phyloP scores from a whole-genome alignment of 2,113 vertebrate species.

The Lates calcarifer region DNA sequence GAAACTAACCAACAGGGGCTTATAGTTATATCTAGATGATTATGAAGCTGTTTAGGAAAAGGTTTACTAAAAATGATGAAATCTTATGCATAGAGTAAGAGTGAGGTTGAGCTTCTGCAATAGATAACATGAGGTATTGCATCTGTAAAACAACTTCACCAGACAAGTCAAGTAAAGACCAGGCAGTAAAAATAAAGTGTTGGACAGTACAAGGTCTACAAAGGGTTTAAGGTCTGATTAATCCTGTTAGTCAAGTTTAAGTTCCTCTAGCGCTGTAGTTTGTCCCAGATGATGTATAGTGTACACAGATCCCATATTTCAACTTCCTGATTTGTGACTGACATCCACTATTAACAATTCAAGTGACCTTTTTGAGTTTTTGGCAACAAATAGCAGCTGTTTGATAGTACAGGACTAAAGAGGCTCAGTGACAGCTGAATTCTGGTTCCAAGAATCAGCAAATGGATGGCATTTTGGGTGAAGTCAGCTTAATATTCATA shows the following conservation, averaged over 20 bases:
- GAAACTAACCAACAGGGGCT: not conserved
- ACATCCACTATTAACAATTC: not conserved
- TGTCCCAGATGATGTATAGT: not conserved
- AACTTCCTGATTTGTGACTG: not conserved
- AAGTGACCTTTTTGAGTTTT: not conserved
- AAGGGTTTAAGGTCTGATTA: not conserved
- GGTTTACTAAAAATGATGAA: not conserved
- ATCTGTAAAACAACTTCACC: not conserved
- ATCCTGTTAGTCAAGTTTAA: not conserved
- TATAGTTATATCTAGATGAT: no score
- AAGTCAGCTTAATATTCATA: not conserved
- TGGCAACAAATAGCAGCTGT: not conserved
- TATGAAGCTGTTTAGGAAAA: not conserved
- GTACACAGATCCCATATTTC: not conserved
- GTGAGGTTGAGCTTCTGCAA: not conserved
- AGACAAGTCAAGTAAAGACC: not conserved
- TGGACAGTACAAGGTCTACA: not conserved
- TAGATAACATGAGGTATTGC: not conserved
- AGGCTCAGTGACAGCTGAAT: not conserved
- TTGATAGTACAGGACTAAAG: not conserved
- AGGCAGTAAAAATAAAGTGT: not conserved
- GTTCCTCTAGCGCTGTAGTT: not conserved
- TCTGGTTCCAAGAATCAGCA: no score
- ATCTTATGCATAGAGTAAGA: not conserved
- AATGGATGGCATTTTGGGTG: not conserved